A percentile compares a stretch with the other conserved stretches of the same genome.
These are phyloP conservation scores for Liodrosophila aerea DNA, from an alignment of 2,888 invertebrate genomes.

Conservation along the genomic window DNA sequence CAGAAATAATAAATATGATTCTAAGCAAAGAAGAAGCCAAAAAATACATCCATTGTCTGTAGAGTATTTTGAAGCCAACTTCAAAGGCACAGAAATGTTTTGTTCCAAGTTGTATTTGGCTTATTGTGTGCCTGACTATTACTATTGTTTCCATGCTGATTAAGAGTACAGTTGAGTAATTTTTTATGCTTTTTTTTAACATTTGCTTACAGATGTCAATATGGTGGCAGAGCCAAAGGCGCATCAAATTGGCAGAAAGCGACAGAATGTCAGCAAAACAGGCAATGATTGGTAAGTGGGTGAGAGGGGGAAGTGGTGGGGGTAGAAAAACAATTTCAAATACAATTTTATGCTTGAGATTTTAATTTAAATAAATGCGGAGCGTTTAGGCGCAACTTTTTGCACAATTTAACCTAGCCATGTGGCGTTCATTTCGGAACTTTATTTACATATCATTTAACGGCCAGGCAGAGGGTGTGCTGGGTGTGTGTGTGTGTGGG, in stretches of 20 bases:
- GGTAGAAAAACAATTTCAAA: conserved; percentile 18
- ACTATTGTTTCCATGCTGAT: background rate
- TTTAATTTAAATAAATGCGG: conserved; percentile 65
- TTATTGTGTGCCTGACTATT: background rate
- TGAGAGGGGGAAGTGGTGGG: background rate
- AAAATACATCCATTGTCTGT: conserved; percentile 32
- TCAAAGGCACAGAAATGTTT: conserved; percentile 51
- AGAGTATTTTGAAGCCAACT: conserved; percentile 33
- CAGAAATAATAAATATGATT: conserved; percentile 20
- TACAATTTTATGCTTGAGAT: conserved; percentile 53
- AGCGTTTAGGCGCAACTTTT: conserved; percentile 26
- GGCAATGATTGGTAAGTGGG: conserved; percentile 86
- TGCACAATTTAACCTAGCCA: conserved; percentile 66
- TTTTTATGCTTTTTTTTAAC: conserved; percentile 1
- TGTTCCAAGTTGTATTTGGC: conserved; percentile 5
- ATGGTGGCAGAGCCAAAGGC: conserved; percentile 88
- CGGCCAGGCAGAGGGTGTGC: conserved; percentile 36
- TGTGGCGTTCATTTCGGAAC: conserved; percentile 56
- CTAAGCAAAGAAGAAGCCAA: conserved; percentile 20
- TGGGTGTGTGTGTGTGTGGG: background rate
- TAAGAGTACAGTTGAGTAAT: background rate
- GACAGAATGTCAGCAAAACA: conserved; percentile 85
- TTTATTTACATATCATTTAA: conserved; percentile 82
- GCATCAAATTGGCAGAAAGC: conserved; percentile 85
- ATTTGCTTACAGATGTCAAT: conserved; percentile 85